Percentiles rank a stretch among this genome's conserved stretches.
phyloP scores from a whole-genome alignment of 2,888 invertebrate genomes.

The Phaonia tiefii region DNA sequence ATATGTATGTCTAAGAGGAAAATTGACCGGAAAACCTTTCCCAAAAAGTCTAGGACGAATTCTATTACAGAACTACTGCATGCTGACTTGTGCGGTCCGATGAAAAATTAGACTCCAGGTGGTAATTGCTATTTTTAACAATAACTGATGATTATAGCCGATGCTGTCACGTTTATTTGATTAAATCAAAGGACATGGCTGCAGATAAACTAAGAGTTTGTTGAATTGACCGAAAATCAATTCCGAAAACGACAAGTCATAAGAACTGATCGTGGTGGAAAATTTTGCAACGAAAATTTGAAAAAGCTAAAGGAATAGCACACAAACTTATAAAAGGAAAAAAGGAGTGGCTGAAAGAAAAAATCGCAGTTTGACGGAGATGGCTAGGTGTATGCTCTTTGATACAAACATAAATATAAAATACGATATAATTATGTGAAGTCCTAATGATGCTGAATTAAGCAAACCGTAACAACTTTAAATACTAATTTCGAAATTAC shows the following conservation, averaged over 20 bases:
- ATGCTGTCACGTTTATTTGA: constrained; percentile 48
- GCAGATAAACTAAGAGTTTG: constrained; percentile 22
- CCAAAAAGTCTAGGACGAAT: constrained; percentile 26
- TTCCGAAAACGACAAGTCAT: constrained; percentile 12
- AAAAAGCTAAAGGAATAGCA: constrained; percentile 29
- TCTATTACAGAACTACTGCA: constrained; percentile 34
- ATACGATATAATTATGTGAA: constrained; percentile 34
- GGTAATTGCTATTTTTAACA: constrained; percentile 30
- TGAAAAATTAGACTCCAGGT: constrained; percentile 27
- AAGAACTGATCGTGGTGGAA: constrained; percentile 7
- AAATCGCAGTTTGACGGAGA: no score
- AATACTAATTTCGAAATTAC: constrained; percentile 35
- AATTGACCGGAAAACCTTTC: constrained; percentile 36
- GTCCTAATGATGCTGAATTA: background rate
- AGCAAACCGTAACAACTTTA: background rate
- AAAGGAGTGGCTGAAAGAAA: constrained; percentile 50
- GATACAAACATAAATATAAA: constrained; percentile 31
- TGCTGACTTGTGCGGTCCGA: constrained; percentile 42
- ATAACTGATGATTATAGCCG: constrained; percentile 51
- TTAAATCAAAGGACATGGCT: constrained; percentile 8
- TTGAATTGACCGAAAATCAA: constrained; percentile 30
- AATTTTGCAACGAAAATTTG: background rate
- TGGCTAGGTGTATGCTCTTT: no score
- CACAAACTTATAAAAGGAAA: constrained; percentile 56
- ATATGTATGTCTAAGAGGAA: no score